Conservation (phyloP, 2,888 invertebrate species). For the Dromius quadrimaculatus region DNA sequence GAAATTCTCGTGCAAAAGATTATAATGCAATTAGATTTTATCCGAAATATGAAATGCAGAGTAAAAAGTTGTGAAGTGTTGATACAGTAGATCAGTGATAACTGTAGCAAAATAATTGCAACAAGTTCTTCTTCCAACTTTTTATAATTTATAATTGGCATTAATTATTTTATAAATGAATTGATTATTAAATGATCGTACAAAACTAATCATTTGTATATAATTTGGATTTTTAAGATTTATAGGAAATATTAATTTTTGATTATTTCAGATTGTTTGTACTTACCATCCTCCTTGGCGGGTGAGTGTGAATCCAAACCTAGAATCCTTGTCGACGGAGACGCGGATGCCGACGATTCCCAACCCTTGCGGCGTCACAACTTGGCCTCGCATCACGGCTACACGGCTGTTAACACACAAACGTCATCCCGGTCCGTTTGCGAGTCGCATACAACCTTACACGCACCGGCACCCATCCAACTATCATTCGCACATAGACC, state of each 20-base stretch:
- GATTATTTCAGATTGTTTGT: background rate
- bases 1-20: no score
- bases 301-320: conserved; percentile 96
- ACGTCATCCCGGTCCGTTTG: conserved; percentile 56
- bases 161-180: no score
- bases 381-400: conserved; percentile 98
- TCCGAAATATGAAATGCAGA: no score
- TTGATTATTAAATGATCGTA: no score
- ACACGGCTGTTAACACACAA: conserved; percentile 83
- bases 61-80: no score
- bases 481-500: conserved; percentile 11
- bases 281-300: conserved; percentile 95
- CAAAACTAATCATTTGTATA: no score
- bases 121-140: no score
- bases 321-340: conserved; percentile 91
- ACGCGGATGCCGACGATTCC: conserved; percentile 98
- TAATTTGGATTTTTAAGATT: no score
- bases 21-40: no score
- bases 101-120: no score
- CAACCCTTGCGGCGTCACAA: conserved; percentile 92
- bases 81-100: no score
- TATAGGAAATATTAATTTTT: background rate
- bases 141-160: no score
- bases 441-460: conserved; percentile 17
- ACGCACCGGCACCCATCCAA: conserved; percentile 11